phyloP scores from a whole-genome alignment of 2,797 vertebrate genomes.

The Falco peregrinus region DNA sequence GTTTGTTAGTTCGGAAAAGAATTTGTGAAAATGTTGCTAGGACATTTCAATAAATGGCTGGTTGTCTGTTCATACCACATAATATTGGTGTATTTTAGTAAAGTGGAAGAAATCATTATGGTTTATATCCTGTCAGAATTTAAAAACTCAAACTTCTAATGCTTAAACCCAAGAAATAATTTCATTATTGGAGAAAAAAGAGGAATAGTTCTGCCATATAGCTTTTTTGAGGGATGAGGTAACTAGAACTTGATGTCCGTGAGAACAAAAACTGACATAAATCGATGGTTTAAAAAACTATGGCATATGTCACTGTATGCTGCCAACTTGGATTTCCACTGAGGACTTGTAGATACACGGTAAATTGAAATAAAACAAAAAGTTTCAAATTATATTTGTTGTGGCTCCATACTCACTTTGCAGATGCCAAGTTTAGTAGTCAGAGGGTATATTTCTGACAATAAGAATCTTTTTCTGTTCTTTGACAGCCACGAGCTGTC shows the following conservation, averaged over 20 bases:
- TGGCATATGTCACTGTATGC: background rate
- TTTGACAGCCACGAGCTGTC: constrained; percentile 90
- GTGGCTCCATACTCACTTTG: background rate
- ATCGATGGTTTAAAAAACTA: background rate
- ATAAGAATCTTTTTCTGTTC: background rate
- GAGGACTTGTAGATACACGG: background rate
- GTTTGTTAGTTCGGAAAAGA: background rate
- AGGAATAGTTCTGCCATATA: background rate
- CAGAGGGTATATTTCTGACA: background rate
- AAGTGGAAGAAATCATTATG: background rate
- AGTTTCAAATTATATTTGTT: background rate
- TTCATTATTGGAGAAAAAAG: background rate
- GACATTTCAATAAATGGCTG: background rate
- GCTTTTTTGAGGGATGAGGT: background rate
- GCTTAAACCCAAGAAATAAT: background rate
- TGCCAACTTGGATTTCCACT: background rate
- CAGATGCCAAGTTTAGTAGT: background rate
- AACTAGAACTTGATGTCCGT: background rate
- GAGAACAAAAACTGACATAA: background rate
- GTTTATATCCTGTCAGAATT: background rate
- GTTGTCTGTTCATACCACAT: background rate
- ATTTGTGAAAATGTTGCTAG: background rate
- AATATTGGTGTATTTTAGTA: background rate
- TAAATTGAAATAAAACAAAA: background rate
- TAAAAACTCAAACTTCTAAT: background rate